Evolutionary conservation across 2,797 vertebrate species (phyloP), one percentile per base, ranked within the genome.

Genomic region (Eurystomus glaucurus): DNA sequence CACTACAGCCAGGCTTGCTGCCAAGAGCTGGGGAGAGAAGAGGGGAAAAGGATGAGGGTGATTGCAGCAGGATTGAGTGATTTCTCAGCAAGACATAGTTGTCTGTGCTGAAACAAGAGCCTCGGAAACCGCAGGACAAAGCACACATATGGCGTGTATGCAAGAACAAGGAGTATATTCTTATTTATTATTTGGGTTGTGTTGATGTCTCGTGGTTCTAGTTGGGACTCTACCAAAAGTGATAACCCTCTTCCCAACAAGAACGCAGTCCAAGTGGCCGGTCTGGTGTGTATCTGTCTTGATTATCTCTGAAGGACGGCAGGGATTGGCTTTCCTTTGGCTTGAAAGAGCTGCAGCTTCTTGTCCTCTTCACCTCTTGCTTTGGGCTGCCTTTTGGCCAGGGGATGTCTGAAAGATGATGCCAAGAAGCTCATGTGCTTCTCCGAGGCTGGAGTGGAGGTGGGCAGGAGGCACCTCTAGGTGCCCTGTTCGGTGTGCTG

Each of bases 1-100:
- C 86, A 91, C 91, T 82, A 64, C 88, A 94, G 71, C 55, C 62
- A 91, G 94, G 78, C 92, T 89, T 14, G 5, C 43, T 12, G 85
- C 94, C 94, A 95, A 26, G 58, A 83, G 14, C 60, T 70, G 74
- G 17, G 41, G 31, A 76, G 68, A 81, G 66, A 18, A 71, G 39
- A 61, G 58, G 52, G 55, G 22, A 15, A 37, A 57, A 46, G 41
- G 50, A 14, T 31, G 25, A 29, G 26, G 21, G 11, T 74, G 71
- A 55, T 82, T 58, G 22, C 50, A 91, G 89, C 81, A 91, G 81
- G 54, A 77, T 3, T 1, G 6, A 79, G 81, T 52, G 80, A 79
- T 87, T 91, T 82, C 84, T 74, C 60, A 91, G 92, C 35, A 25
- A 88, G 86, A 10, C 48, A 26, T 12, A 1, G 31, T 77, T 46